phyloP scores from a whole-genome alignment of 2,888 invertebrate species.

The Stegana nigrithorax region DNA sequence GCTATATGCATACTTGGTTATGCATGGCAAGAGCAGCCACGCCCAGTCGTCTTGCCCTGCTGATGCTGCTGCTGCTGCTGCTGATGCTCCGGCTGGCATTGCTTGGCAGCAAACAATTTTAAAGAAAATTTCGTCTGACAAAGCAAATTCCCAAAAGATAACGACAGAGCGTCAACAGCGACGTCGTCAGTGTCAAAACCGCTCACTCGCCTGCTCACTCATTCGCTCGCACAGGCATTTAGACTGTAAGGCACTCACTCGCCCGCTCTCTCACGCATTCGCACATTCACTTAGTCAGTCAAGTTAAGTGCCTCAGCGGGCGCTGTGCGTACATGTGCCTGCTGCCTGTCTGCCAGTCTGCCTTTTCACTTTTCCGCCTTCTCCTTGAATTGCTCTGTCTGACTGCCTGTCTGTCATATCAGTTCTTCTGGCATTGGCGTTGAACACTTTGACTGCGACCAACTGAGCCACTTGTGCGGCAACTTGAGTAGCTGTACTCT shows the following conservation, averaged over 20 bases:
- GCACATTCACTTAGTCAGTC: background rate
- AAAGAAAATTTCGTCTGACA: slow-evolving; percentile 16
- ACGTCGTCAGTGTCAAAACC: background rate
- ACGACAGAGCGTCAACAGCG: background rate
- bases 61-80: too few relatives aligned
- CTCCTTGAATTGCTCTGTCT: too few relatives aligned
- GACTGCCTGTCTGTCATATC: background rate
- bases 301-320: background rate
- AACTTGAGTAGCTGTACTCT: background rate
- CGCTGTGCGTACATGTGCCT: background rate
- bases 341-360: slow-evolving; percentile 13
- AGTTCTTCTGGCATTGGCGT: too few relatives aligned
- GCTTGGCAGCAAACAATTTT: slow-evolving; percentile 9
- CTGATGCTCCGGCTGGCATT: too few relatives aligned
- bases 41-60: too few relatives aligned
- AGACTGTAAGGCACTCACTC: background rate
- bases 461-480: background rate
- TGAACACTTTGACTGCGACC: too few relatives aligned
- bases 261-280: background rate
- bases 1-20: too few relatives aligned
- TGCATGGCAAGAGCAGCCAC: too few relatives aligned
- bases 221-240: background rate
- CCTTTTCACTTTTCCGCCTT: too few relatives aligned
- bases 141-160: slow-evolving; percentile 17
- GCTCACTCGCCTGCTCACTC: background rate